Evolutionary conservation across 2,113 vertebrate genomes (phyloP).

Genomic region (Pteropus alecto): DNA sequence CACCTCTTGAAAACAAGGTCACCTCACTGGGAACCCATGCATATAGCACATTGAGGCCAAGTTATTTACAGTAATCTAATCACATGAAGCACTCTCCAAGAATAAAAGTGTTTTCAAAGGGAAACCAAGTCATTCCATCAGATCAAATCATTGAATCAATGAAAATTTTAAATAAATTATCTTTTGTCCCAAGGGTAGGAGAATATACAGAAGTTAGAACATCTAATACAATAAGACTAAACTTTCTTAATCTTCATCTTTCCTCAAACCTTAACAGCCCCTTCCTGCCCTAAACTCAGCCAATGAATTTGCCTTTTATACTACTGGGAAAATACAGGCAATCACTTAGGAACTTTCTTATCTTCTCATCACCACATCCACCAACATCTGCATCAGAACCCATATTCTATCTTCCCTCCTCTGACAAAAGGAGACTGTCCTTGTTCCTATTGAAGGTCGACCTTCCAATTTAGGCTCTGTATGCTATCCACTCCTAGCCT

Average conservation of each 20-base stretch:
- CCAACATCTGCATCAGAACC: not conserved
- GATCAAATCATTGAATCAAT: not conserved
- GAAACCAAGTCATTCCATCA: not conserved
- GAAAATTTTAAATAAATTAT: not conserved
- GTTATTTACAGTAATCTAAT: not conserved
- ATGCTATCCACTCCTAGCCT: not conserved
- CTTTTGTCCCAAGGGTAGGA: not conserved
- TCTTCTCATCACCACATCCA: not conserved
- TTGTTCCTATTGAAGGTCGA: not conserved
- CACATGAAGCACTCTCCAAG: not conserved
- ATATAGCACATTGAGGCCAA: not conserved
- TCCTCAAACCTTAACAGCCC: not conserved
- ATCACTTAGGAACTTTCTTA: not conserved
- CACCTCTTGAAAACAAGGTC: not conserved
- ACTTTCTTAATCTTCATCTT: not conserved
- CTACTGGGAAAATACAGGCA: not conserved
- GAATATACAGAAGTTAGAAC: not conserved
- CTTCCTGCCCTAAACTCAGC: not conserved
- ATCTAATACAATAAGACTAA: not conserved
- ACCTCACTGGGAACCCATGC: not conserved
- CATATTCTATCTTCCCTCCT: not conserved
- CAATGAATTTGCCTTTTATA: not conserved
- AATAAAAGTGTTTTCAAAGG: constrained; percentile 7
- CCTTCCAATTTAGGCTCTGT: not conserved
- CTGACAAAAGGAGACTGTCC: not conserved